Evolutionary conservation across 2,888 invertebrate genomes (phyloP).

Genomic region (Luffia ferchaultella): DNA sequence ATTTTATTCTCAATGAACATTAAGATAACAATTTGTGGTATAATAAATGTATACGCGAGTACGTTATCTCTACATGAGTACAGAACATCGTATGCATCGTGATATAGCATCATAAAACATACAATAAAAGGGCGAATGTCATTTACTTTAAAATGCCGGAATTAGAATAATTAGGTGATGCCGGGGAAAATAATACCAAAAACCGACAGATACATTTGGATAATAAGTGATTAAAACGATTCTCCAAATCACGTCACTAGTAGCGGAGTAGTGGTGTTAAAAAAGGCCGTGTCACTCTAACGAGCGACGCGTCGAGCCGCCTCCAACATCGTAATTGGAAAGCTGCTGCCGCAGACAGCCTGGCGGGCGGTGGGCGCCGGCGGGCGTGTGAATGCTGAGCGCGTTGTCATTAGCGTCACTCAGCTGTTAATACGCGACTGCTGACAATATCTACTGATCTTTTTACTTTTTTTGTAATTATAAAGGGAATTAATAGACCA

Average conservation of each 20-base stretch:
- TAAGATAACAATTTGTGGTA: neutral
- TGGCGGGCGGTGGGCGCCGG: neutral
- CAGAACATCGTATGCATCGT: too few relatives aligned
- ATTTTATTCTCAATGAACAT: neutral
- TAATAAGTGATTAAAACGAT: too few relatives aligned
- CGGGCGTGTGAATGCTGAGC: slow-evolving; percentile 22
- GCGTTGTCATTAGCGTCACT: slow-evolving; percentile 62
- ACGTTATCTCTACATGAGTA: too few relatives aligned
- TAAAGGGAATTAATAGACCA: neutral
- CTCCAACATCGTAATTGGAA: slow-evolving; percentile 26
- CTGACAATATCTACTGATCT: slow-evolving; percentile 4
- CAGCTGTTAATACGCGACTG: slow-evolving; percentile 37
- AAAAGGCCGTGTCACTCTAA: neutral
- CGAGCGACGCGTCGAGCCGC: too few relatives aligned
- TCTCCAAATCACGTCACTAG: too few relatives aligned
- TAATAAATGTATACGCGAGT: neutral
- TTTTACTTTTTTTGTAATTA: neutral
- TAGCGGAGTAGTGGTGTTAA: neutral
- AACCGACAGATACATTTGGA: too few relatives aligned
- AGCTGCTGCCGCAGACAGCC: slow-evolving; percentile 25
- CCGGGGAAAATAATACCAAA: too few relatives aligned
- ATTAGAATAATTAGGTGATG: too few relatives aligned
- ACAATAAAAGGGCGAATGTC: neutral
- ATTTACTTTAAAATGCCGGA: too few relatives aligned
- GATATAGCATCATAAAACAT: neutral